Percentiles rank a stretch among this genome's conserved stretches.
These are phyloP conservation scores for Pseudomyrmex dendroicus DNA, from an alignment of 1,140 invertebrate species.

Conservation along the genomic window DNA sequence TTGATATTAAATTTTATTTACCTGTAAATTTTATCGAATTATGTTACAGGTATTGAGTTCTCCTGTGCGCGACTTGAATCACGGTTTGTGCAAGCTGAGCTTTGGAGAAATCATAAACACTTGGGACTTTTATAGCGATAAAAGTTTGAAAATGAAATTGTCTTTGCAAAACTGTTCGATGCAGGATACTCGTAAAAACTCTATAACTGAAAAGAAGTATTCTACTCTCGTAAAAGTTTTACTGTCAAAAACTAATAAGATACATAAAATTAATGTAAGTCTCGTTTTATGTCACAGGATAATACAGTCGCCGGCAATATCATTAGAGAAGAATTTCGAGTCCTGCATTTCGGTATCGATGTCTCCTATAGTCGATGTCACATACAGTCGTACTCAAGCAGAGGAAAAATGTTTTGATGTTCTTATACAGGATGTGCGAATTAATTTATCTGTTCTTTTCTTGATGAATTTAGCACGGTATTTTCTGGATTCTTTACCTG, in stretches of 20 bases:
- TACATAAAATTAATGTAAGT: neutral
- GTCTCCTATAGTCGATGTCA: constrained; percentile 89
- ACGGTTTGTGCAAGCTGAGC: constrained; percentile 89
- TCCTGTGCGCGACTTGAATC: constrained; percentile 90
- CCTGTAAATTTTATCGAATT: constrained; percentile 21
- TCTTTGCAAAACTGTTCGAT: constrained; percentile 89
- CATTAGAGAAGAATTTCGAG: constrained; percentile 85
- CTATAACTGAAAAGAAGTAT: constrained; percentile 87
- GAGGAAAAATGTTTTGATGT: constrained; percentile 88
- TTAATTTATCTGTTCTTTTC: constrained; percentile 91
- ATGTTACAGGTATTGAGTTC: constrained; percentile 88
- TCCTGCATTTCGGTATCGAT: constrained; percentile 88
- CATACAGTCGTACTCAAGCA: constrained; percentile 87
- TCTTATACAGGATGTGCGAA: constrained; percentile 89
- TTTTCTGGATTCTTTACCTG: constrained; percentile 88
- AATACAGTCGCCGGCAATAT: constrained; percentile 88
- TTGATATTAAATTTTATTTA: neutral
- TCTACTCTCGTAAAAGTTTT: constrained; percentile 1
- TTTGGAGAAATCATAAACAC: constrained; percentile 89
- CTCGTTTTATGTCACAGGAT: constrained; percentile 85
- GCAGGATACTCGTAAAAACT: constrained; percentile 90
- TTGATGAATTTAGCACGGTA: constrained; percentile 89
- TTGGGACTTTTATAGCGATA: constrained; percentile 89
- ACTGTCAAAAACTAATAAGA: neutral
- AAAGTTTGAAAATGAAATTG: constrained; percentile 89